Evolutionary conservation across 1,140 invertebrate genomes (phyloP).

Genomic region (Yoshiicerus persimilis): DNA sequence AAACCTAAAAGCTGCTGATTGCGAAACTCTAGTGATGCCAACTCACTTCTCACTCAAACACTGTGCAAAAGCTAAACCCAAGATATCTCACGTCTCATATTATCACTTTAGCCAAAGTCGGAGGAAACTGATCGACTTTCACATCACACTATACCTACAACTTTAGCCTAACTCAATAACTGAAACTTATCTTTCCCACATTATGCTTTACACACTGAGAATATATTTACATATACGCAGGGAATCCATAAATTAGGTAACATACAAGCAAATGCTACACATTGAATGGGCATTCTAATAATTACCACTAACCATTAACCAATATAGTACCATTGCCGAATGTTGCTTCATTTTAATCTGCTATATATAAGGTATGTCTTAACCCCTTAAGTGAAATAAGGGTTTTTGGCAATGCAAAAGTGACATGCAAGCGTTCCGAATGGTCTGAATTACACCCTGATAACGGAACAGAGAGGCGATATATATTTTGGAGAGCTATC

Average conservation of each 20-base stretch:
- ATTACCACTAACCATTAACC: too few relatives aligned
- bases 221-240: too few relatives aligned
- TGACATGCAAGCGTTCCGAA: not conserved
- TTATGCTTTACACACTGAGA: too few relatives aligned
- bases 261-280: too few relatives aligned
- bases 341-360: not conserved
- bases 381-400: not conserved
- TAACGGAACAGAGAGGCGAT: not conserved
- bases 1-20: slow-evolving; percentile 14
- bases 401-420: not conserved
- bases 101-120: not conserved
- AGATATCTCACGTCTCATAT: not conserved
- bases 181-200: too few relatives aligned
- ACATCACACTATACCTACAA: not conserved
- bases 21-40: not conserved
- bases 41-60: not conserved
- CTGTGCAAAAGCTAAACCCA: not conserved
- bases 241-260: too few relatives aligned
- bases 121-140: not conserved
- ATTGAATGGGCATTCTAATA: too few relatives aligned
- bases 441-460: not conserved
- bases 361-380: too few relatives aligned
- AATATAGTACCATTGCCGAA: too few relatives aligned
- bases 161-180: not conserved
- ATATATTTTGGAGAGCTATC: not conserved